These are phyloP conservation scores for Drosophila lini DNA, from an alignment of 1,140 invertebrate genomes.

Conservation along the genomic window DNA sequence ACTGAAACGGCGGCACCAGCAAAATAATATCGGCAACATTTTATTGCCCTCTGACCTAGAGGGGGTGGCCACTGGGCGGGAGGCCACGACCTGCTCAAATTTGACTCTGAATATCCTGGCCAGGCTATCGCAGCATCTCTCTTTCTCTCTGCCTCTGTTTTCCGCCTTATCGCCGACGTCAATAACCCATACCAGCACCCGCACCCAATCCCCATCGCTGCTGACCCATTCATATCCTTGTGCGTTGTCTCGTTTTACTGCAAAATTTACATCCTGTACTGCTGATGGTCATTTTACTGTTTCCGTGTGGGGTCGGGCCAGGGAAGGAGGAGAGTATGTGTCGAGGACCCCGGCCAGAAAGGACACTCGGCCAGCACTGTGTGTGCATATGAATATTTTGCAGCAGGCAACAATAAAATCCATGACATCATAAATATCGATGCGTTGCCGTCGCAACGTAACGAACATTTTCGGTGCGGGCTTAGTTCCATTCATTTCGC, in stretches of 20 bases:
- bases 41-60: conserved; percentile 80
- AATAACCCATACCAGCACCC: conserved; percentile 57
- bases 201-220: conserved; percentile 5
- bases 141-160: conserved; percentile 13
- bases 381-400: conserved; percentile 81
- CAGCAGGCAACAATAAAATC: conserved; percentile 83
- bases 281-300: conserved; percentile 83
- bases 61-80: conserved; percentile 1
- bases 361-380: conserved; percentile 24
- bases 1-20: conserved; percentile 58
- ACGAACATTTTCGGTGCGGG: conserved; percentile 80
- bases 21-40: conserved; percentile 83
- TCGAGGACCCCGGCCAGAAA: conserved; percentile 13
- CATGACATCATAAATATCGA: conserved; percentile 84
- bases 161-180: conserved; percentile 74
- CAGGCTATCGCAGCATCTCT: conserved; percentile 66
- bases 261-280: conserved; percentile 82
- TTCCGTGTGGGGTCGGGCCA: conserved; percentile 56
- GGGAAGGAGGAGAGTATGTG: neutral
- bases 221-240: conserved; percentile 52
- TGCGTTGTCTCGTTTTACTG: conserved; percentile 77
- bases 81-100: conserved; percentile 66
- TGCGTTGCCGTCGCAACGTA: conserved; percentile 70
- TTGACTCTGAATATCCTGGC: conserved; percentile 65
- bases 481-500: conserved; percentile 70